These are phyloP conservation scores for Beris morrisii DNA, from an alignment of 2,888 invertebrate species.

Conservation along the genomic window DNA sequence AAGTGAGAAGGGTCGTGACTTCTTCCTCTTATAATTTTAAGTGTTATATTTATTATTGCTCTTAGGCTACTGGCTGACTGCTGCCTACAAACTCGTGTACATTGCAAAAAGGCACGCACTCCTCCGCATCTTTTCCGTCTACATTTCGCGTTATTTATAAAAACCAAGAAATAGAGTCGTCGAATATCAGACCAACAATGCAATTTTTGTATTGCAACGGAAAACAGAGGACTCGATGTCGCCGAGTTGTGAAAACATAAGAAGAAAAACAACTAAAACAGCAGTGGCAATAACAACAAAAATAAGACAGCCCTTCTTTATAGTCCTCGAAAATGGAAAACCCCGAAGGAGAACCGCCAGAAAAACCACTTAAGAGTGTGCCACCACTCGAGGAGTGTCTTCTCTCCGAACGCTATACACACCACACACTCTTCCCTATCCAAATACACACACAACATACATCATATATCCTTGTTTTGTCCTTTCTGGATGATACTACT, in stretches of 20 bases:
- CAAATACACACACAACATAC: background rate
- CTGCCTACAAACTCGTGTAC: background rate
- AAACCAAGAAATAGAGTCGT: too few relatives aligned
- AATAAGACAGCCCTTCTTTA: conserved; percentile 32
- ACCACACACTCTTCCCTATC: background rate
- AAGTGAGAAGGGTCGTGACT: conserved; percentile 24
- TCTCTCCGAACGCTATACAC: conserved; percentile 29
- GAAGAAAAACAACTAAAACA: too few relatives aligned
- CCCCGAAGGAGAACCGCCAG: conserved; percentile 23
- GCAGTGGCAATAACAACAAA: conserved; percentile 7
- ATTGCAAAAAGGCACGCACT: background rate
- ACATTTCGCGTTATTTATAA: background rate
- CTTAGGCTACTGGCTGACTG: conserved; percentile 9
- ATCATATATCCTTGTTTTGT: background rate
- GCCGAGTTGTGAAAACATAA: too few relatives aligned
- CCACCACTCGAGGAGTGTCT: conserved; percentile 36
- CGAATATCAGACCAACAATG: background rate
- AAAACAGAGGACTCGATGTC: background rate
- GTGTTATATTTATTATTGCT: conserved; percentile 29
- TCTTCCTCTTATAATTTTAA: conserved; percentile 21
- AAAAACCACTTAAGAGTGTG: conserved; percentile 38
- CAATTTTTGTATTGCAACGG: background rate
- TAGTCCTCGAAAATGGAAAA: conserved; percentile 18
- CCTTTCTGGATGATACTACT: background rate
- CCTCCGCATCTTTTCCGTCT: background rate